Percentiles rank a stretch among this genome's conserved stretches.
These are phyloP conservation scores for Gari tellinella DNA, from an alignment of 2,888 invertebrate species.

Conservation along the genomic window DNA sequence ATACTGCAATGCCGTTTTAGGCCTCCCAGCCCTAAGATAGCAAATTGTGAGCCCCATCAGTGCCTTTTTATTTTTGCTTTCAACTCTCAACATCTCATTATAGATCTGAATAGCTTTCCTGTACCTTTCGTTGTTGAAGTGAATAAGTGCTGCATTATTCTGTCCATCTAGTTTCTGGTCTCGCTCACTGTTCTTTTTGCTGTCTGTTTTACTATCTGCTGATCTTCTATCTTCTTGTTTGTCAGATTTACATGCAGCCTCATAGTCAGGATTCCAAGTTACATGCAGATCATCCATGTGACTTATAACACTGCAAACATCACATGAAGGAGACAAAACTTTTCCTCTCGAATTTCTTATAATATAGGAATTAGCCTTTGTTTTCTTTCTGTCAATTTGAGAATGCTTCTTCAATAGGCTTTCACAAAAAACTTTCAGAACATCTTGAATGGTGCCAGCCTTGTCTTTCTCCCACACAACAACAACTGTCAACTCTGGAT, in stretches of 20 bases:
- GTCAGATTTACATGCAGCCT: neutral
- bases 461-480: constrained; percentile 44
- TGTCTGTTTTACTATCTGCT: neutral
- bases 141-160: constrained; percentile 43
- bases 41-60: constrained; percentile 45
- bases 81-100: constrained; percentile 46
- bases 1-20: constrained; percentile 35
- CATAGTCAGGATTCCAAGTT: neutral
- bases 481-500: constrained; percentile 60
- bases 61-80: constrained; percentile 33
- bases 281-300: constrained; percentile 62
- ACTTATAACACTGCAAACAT: constrained; percentile 37
- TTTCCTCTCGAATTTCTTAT: constrained; percentile 35
- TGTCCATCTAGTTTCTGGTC: constrained; percentile 7
- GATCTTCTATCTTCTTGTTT: neutral
- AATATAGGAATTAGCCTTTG: constrained; percentile 1
- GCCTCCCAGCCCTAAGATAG: constrained; percentile 55
- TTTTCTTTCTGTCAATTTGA: neutral
- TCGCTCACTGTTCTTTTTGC: neutral
- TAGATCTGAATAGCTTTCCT: constrained; percentile 57
- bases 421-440: constrained; percentile 39
- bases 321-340: constrained; percentile 15
- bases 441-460: constrained; percentile 32
- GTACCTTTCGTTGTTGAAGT: constrained; percentile 45
- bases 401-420: constrained; percentile 28